Percentiles rank a stretch among this genome's conserved stretches.
Conservation (phyloP, 2,113 vertebrate genomes). For the Sinosuthora webbiana region DNA sequence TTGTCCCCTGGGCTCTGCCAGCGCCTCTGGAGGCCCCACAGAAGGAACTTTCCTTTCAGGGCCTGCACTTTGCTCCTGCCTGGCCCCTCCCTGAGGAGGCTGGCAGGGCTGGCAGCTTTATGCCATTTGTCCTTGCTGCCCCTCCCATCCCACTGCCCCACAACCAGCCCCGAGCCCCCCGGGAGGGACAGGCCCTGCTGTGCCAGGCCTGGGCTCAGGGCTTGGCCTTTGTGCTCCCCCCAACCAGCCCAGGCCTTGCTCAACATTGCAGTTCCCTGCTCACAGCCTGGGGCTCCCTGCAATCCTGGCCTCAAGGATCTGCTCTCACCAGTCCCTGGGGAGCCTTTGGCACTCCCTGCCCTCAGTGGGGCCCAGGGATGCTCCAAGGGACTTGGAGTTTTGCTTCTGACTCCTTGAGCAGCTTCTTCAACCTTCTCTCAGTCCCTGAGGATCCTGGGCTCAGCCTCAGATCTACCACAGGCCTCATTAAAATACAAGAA, state of each 20-base stretch:
- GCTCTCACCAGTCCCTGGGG: not conserved
- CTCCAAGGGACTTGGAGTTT: not conserved
- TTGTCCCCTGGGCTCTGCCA: too few relatives aligned
- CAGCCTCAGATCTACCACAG: not conserved
- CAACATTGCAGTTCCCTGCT: not conserved
- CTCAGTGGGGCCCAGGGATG: not conserved
- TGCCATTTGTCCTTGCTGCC: not conserved
- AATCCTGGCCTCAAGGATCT: not conserved
- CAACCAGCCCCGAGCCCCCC: not conserved
- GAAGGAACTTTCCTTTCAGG: too few relatives aligned
- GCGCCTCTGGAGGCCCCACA: too few relatives aligned
- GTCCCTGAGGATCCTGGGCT: not conserved
- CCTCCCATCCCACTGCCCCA: not conserved
- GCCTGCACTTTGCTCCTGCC: too few relatives aligned
- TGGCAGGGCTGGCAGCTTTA: not conserved
- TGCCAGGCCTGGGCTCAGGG: not conserved
- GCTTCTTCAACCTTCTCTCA: too few relatives aligned
- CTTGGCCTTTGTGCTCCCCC: not conserved
- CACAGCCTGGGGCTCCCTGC: not conserved
- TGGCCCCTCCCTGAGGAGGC: too few relatives aligned
- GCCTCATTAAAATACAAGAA: not conserved
- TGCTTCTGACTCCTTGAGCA: too few relatives aligned
- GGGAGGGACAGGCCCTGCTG: not conserved
- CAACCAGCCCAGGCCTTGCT: not conserved
- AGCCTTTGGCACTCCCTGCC: not conserved